phyloP scores from a whole-genome alignment of 2,113 vertebrate genomes.

The Coryphaenoides rupestris region DNA sequence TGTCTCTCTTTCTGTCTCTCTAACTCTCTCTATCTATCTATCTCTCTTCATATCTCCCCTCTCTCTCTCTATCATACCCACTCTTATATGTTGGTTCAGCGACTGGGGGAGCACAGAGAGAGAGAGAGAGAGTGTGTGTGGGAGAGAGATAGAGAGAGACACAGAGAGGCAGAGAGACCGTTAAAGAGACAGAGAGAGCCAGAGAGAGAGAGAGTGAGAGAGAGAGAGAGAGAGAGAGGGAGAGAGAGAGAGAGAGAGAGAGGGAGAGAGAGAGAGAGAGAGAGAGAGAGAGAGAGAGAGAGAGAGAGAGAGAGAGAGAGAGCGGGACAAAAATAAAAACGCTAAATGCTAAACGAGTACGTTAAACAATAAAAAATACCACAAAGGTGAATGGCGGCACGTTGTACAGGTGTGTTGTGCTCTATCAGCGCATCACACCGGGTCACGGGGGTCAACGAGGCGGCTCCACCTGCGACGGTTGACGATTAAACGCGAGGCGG shows the following conservation, averaged over 20 bases:
- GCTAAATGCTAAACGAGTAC: no score
- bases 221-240: no score
- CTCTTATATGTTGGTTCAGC: conserved; percentile 48
- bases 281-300: not conserved
- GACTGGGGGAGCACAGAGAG: conserved; percentile 36
- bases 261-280: conserved; percentile 1
- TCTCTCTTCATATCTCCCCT: conserved; percentile 18
- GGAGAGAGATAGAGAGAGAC: no score
- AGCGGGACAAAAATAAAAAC: conserved; percentile 1
- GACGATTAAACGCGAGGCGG: conserved; percentile 53
- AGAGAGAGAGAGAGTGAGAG: no score
- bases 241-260: not conserved
- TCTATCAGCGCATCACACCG: no score
- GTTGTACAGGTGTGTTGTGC: no score
- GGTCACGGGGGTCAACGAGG: no score
- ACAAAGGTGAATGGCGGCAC: not conserved
- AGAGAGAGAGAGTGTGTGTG: no score
- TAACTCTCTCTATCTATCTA: not conserved
- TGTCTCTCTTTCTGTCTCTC: conserved; percentile 15
- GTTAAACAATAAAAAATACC: no score
- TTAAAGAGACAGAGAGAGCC: no score
- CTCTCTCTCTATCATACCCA: conserved; percentile 34
- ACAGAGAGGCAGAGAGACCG: no score
- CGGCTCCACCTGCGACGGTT: conserved; percentile 39
- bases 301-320: not conserved